Conservation (phyloP, 2,888 invertebrate genomes). For the Hoplodrina blanda region DNA sequence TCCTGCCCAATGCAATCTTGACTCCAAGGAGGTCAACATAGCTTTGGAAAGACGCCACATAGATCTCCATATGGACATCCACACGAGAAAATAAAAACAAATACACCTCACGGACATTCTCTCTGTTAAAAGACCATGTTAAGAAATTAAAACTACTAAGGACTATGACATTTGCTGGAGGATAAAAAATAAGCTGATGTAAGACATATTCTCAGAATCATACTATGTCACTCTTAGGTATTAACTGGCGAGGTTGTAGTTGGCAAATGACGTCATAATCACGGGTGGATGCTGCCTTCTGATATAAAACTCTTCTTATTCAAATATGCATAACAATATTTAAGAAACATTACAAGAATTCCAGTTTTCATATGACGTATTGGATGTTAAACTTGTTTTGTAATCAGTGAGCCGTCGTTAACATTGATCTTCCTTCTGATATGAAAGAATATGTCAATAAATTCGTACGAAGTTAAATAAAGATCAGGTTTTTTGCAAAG, state of each 20-base stretch:
- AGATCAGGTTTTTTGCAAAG: not conserved
- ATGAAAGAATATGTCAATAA: not conserved
- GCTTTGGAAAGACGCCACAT: no score
- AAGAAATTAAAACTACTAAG: not conserved
- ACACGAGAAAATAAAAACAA: not conserved
- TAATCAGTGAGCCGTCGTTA: not conserved
- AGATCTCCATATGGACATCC: not conserved
- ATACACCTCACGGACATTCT: no score
- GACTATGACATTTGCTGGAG: not conserved
- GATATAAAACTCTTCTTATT: slow-evolving; percentile 1
- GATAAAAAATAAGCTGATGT: slow-evolving; percentile 1
- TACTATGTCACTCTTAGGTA: not conserved
- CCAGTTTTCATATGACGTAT: slow-evolving; percentile 7
- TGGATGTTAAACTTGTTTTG: slow-evolving; percentile 25
- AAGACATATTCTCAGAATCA: not conserved
- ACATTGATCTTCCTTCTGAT: slow-evolving; percentile 1
- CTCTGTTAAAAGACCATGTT: no score
- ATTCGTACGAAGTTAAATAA: not conserved
- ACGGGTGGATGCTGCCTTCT: not conserved
- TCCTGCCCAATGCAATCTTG: no score
- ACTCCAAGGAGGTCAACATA: no score
- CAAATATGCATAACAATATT: not conserved
- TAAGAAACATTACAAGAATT: not conserved
- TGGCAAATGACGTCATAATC: slow-evolving; percentile 7
- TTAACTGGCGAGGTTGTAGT: slow-evolving; percentile 7